Conservation (phyloP, 1,140 invertebrate genomes). For the Orius insidiosus region DNA sequence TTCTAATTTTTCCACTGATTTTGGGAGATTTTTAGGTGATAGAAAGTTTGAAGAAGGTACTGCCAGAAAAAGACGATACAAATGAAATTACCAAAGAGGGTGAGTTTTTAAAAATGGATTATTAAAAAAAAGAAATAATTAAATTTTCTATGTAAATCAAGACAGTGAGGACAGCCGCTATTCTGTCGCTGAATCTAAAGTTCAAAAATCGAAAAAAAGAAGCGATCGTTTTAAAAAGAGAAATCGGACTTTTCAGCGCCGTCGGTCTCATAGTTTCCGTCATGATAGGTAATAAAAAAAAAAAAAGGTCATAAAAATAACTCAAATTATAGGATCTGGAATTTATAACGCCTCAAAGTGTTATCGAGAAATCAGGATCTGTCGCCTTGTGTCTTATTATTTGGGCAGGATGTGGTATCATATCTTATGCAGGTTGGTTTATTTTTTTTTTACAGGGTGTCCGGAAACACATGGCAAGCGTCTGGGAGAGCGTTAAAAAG, state of each 20-base stretch:
- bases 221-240: constrained; percentile 45
- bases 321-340: constrained; percentile 46
- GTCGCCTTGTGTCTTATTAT: constrained; percentile 68
- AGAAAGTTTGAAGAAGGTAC: no score
- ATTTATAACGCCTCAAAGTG: constrained; percentile 72
- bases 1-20: no score
- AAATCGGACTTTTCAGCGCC: constrained; percentile 62
- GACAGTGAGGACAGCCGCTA: not conserved
- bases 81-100: not conserved
- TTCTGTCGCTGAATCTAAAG: not conserved
- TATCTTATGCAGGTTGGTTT: constrained; percentile 59
- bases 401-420: constrained; percentile 63
- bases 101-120: not conserved
- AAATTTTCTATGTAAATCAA: not conserved
- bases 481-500: no score
- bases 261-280: constrained; percentile 64
- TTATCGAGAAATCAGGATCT: constrained; percentile 60
- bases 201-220: not conserved
- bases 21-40: no score
- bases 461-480: no score
- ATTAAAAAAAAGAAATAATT: not conserved
- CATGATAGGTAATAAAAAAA: constrained; percentile 63
- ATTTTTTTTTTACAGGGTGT: no score
- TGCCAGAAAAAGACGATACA: no score
- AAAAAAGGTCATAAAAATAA: no score